A percentile compares a stretch with the other conserved stretches of the same genome.
These are phyloP conservation scores for Hippocampus abdominalis DNA, from an alignment of 2,113 vertebrate species.

Conservation along the genomic window DNA sequence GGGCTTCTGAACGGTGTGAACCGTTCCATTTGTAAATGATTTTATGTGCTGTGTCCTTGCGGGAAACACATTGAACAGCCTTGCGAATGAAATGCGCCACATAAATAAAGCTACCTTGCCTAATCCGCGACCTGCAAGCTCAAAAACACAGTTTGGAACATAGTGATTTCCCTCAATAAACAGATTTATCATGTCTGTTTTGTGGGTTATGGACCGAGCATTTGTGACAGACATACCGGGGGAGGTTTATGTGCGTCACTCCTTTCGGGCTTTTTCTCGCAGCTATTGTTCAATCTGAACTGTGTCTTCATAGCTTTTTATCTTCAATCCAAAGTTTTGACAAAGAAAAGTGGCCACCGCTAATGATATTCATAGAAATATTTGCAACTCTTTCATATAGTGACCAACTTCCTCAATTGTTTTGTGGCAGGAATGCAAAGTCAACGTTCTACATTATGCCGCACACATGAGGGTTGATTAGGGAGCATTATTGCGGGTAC, in stretches of 20 bases:
- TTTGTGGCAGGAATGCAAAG: background rate
- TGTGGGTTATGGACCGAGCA: background rate
- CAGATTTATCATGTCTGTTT: background rate
- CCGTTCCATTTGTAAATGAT: too few species aligned
- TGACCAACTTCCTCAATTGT: background rate
- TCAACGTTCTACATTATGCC: background rate
- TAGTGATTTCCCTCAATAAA: too few species aligned
- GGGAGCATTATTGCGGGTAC: background rate
- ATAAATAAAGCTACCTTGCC: too few species aligned
- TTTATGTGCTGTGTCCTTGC: too few species aligned
- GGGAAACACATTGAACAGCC: too few species aligned
- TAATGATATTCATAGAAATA: conserved; percentile 7
- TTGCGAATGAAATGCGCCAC: too few species aligned
- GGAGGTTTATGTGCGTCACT: background rate
- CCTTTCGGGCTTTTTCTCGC: background rate
- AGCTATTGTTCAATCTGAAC: background rate
- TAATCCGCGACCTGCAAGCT: too few species aligned
- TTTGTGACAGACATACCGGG: background rate
- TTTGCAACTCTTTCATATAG: background rate
- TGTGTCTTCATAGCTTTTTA: background rate
- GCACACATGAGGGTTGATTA: background rate
- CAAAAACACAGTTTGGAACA: too few species aligned
- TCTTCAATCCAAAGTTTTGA: background rate
- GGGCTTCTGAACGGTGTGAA: too few species aligned
- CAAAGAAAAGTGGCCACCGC: background rate